These are phyloP conservation scores for Candoia aspera DNA, from an alignment of 2,113 vertebrate species.

Conservation along the genomic window DNA sequence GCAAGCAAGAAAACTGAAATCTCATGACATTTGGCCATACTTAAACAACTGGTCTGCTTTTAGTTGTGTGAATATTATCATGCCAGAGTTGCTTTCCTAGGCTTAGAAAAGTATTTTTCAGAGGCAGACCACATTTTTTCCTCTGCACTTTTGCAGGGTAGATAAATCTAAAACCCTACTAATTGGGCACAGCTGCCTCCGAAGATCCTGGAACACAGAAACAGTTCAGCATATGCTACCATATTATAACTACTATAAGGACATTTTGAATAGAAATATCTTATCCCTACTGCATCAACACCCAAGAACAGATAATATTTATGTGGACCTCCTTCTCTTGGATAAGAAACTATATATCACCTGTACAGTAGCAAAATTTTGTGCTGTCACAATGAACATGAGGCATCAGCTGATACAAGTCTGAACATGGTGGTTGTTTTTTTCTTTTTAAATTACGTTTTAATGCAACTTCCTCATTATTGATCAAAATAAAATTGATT, in stretches of 20 bases:
- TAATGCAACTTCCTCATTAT: neutral
- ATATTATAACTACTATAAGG: neutral
- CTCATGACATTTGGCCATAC: too few relatives aligned
- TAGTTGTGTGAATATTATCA: too few relatives aligned
- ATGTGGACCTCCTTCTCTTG: neutral
- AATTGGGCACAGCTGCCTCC: neutral
- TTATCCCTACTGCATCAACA: neutral
- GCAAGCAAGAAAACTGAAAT: too few relatives aligned
- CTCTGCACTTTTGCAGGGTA: neutral
- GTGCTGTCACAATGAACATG: neutral
- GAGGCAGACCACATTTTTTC: too few relatives aligned
- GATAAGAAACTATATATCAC: neutral
- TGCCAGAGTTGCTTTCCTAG: too few relatives aligned
- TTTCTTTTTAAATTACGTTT: neutral
- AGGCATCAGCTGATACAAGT: neutral
- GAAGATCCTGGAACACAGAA: neutral
- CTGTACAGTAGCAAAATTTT: neutral
- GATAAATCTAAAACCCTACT: neutral
- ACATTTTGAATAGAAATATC: neutral
- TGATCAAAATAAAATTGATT: neutral
- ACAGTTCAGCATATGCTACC: neutral
- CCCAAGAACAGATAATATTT: neutral
- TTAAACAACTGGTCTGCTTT: too few relatives aligned
- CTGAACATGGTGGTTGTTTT: neutral
- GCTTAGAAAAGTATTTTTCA: too few relatives aligned